phyloP scores from a whole-genome alignment of 2,888 invertebrate species.

The Phalera bucephala region DNA sequence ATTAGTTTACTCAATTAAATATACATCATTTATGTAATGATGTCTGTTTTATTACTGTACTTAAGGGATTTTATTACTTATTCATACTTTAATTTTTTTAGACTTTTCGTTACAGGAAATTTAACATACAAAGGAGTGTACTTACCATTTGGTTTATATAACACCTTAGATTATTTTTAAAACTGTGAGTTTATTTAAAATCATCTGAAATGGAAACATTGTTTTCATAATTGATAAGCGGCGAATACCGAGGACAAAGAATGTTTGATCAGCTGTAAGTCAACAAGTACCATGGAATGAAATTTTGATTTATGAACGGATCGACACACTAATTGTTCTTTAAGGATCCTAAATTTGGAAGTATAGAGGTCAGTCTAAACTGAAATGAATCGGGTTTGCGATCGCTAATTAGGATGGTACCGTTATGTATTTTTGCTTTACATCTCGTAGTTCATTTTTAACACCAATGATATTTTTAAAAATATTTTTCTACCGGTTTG shows the following conservation, averaged over 20 bases:
- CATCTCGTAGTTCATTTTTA: too few relatives aligned
- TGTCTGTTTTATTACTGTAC: too few relatives aligned
- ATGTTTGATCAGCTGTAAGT: slow-evolving; percentile 33
- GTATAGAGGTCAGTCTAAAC: slow-evolving; percentile 20
- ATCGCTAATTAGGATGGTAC: too few relatives aligned
- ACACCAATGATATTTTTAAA: too few relatives aligned
- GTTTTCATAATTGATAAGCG: slow-evolving; percentile 35
- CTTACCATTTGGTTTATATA: slow-evolving; percentile 32
- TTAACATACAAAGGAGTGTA: too few relatives aligned
- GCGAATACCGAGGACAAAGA: slow-evolving; percentile 35
- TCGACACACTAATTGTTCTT: neutral
- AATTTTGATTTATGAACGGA: slow-evolving; percentile 13
- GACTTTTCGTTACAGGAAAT: too few relatives aligned
- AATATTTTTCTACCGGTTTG: too few relatives aligned
- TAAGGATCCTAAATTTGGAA: slow-evolving; percentile 2
- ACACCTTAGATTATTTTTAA: slow-evolving; percentile 18
- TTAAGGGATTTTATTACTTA: too few relatives aligned
- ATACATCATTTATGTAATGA: too few relatives aligned
- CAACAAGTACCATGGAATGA: slow-evolving; percentile 27
- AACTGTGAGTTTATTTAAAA: slow-evolving; percentile 19
- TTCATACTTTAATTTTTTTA: too few relatives aligned
- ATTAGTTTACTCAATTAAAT: too few relatives aligned
- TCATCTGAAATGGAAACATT: slow-evolving; percentile 36
- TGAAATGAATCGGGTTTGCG: neutral
- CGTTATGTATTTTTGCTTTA: too few relatives aligned